Conservation (phyloP, 2,113 vertebrate genomes). For the Tamias sibiricus region DNA sequence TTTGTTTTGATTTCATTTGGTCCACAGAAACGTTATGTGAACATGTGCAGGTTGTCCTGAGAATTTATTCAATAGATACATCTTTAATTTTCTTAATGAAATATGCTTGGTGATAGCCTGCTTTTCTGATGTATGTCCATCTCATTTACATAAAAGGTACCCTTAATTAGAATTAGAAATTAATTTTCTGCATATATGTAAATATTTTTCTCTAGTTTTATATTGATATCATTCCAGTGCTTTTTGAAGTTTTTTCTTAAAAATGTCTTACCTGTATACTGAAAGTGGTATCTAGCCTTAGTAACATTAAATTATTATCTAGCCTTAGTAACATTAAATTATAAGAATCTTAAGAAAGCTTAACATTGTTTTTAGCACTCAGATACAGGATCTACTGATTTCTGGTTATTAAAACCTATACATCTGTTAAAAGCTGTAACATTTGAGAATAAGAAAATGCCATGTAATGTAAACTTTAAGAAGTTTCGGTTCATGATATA, state of each 20-base stretch:
- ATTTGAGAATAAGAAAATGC: slow-evolving; percentile 19
- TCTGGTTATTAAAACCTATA: neutral
- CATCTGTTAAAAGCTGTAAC: slow-evolving; percentile 11
- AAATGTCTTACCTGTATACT: neutral
- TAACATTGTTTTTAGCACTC: neutral
- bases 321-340: slow-evolving; percentile 6
- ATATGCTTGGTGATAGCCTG: neutral
- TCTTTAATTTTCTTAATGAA: slow-evolving; percentile 23
- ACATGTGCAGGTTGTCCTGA: neutral
- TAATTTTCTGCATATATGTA: neutral
- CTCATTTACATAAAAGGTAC: neutral
- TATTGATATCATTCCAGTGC: neutral
- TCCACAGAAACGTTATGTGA: neutral
- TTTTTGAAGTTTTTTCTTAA: slow-evolving; percentile 6
- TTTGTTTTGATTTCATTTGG: slow-evolving; percentile 21
- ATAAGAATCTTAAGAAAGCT: slow-evolving; percentile 8
- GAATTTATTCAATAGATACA: neutral
- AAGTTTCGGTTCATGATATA: neutral
- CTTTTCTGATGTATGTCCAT: neutral
- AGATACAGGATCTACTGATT: neutral
- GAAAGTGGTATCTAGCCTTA: neutral
- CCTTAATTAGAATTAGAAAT: slow-evolving; percentile 6
- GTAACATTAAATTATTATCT: slow-evolving; percentile 8
- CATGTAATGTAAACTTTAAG: neutral
- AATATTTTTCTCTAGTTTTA: slow-evolving; percentile 18